Base-by-base conservation (phyloP, 2,888 invertebrate genomes). In the Agriopis aurantiaria region DNA sequence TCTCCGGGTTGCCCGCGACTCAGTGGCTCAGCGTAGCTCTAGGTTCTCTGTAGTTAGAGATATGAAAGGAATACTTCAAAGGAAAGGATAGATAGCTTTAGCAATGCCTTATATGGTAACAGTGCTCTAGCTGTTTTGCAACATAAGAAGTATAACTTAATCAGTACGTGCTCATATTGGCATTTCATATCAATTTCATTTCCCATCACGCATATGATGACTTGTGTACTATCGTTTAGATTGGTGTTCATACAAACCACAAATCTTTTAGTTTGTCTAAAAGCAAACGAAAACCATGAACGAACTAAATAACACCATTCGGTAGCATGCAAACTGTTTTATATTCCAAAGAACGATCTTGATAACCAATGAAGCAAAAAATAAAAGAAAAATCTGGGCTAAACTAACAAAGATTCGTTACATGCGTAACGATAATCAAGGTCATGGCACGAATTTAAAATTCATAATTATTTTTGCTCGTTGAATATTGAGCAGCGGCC, bases 391-490 rank as follows among this genome's bases (percentile, higher is more conserved):
- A 58, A 68, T 68, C 59, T 73, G 49, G 59, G 68, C 56, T 68
- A 66, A 68, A 67, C 59, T 74, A 58, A 48, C 52, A 65, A 61
- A 68, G 56, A 75, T 78, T 78, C 72, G 76, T 76, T 75, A 76
- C 55, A 65, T 63, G 65, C 62, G 68, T 64, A 67, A 59, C 59
- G 55, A 65, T 62, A 69, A 80, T 78, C 78, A 78, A 77, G 81
- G 76, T 80, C 83, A 77, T 78, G 81, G 75, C 82, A 83, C 82
- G 72, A 80, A 83, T 84, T 78, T 77, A 78, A 79, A 33, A 81
- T 74, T 72, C 56, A 65, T 71, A 71, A 65, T 80, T 79, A 80
- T 80, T 72, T 63, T 76, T 75, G 65, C 77, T 70, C 75, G 79
- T 80, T 74, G 75, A 82, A 80, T 75, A 75, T 80, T 73, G 72